Evolutionary conservation across 2,797 vertebrate genomes (phyloP), one percentile per base, ranked within the genome.

Genomic region (Harpagifer antarcticus): DNA sequence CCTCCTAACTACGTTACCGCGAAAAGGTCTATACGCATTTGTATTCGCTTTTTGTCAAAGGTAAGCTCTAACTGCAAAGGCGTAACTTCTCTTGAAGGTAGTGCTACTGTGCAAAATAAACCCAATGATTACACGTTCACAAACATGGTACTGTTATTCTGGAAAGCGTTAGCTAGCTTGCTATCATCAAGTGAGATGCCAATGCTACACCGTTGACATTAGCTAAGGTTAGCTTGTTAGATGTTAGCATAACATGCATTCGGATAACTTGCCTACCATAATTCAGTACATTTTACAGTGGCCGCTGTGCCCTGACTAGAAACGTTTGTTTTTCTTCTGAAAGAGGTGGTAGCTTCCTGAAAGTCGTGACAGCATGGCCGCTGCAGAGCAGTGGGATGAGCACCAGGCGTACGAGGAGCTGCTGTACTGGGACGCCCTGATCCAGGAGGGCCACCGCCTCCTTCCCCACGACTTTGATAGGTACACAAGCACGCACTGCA

Each of bases 391-490:
- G 60, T 96, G 95, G 95, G 92, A 94, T 20, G 95, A 95, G 82
- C 89, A 91, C 27, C 82, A 93, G 89, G 95, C 95, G 15, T 96
- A 95, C 16, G 91, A 95, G 64, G 95, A 96, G 93, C 95, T 96
- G 71, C 90, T 95, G 31, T 95, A 95, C 89, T 96, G 95, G 95
- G 95, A 96, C 85, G 89, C 84, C 19, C 83, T 96, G 59, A 92
- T 96, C 3, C 95, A 94, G 42, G 82, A 91, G 23, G 95, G 95
- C 33, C 91, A 92, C 82, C 90, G 83, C 2, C 94, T 96, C 37
- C 92, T 91, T 4, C 94, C 95, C 1, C 89, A 91, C 0, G 94
- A 95, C 31, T 95, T 93, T 54, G 88, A 95, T 50, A 94, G 95
- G 95, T 68, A 56, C 1, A 42, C 50, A n/a, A 52, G 23, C 19